phyloP scores from a whole-genome alignment of 2,888 invertebrate species.

The Brachyopa scutellaris region DNA sequence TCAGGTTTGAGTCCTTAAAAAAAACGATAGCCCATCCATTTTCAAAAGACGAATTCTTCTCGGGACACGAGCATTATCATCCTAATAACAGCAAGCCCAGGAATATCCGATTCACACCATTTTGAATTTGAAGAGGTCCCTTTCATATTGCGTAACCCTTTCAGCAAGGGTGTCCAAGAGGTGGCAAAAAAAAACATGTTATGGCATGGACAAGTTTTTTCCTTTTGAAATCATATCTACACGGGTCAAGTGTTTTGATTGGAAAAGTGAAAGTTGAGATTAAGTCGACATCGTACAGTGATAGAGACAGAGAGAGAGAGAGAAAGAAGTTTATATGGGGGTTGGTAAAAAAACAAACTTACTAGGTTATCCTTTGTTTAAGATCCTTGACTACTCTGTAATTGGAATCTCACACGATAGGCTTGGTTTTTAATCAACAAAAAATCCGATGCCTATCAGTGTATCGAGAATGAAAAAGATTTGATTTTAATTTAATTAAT shows the following conservation, averaged over 20 bases:
- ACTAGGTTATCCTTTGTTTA: constrained; percentile 40
- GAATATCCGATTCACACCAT: constrained; percentile 69
- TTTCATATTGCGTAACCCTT: constrained; percentile 52
- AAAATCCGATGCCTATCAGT: constrained; percentile 48
- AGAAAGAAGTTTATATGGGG: too few relatives aligned
- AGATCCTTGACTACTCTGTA: constrained; percentile 46
- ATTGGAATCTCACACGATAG: constrained; percentile 58
- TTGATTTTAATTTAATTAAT: constrained; percentile 70
- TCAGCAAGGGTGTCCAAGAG: constrained; percentile 44
- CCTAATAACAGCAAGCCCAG: constrained; percentile 33
- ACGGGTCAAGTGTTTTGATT: constrained; percentile 70
- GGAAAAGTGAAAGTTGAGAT: constrained; percentile 70
- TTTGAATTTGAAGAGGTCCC: constrained; percentile 66
- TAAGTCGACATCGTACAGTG: constrained; percentile 50
- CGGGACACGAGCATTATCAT: constrained; percentile 55
- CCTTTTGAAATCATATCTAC: constrained; percentile 64
- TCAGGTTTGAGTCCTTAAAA: not conserved
- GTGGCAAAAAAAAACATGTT: constrained; percentile 13
- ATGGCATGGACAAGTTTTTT: constrained; percentile 38
- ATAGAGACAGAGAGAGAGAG: not conserved
- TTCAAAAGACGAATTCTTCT: constrained; percentile 20
- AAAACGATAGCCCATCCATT: constrained; percentile 14
- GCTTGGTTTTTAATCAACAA: constrained; percentile 59
- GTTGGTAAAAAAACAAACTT: not conserved
- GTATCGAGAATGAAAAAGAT: constrained; percentile 19